phyloP scores from a whole-genome alignment of 2,888 invertebrate genomes.

The Frankliniella fusca region DNA sequence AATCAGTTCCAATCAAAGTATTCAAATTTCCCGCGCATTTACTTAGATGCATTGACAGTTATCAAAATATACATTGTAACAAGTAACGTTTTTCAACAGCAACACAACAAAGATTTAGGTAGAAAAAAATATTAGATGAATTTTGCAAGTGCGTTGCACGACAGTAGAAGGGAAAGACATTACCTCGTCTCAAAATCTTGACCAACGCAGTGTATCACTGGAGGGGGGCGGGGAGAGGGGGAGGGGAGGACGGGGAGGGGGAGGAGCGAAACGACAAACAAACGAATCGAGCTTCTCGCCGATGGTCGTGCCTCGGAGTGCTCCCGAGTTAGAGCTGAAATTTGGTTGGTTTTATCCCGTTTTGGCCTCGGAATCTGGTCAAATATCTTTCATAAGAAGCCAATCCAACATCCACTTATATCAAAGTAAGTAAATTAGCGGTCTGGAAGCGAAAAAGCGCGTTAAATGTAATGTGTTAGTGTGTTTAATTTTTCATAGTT shows the following conservation, averaged over 20 bases:
- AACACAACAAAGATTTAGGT: too few species aligned
- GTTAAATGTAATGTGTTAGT: background rate
- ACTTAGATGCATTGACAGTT: too few species aligned
- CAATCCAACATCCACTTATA: background rate
- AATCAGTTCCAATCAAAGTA: too few species aligned
- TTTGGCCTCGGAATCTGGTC: background rate
- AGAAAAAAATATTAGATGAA: too few species aligned
- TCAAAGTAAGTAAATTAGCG: background rate
- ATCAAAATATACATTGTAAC: too few species aligned
- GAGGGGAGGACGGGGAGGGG: background rate
- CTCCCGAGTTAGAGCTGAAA: background rate
- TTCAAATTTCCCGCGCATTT: too few species aligned
- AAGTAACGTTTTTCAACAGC: too few species aligned
- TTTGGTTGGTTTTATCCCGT: background rate
- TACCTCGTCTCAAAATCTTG: background rate
- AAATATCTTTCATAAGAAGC: background rate
- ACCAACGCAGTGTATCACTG: background rate
- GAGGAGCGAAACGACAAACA: conserved; percentile 2
- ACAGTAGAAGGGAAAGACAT: too few species aligned
- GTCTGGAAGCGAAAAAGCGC: background rate
- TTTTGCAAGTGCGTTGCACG: too few species aligned
- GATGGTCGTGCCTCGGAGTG: background rate
- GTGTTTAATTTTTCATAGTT: background rate
- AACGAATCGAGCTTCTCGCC: conserved; percentile 3
- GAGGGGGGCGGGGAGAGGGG: background rate